Conservation (phyloP, 2,888 invertebrate species). For the Trissoscelio sp. region DNA sequence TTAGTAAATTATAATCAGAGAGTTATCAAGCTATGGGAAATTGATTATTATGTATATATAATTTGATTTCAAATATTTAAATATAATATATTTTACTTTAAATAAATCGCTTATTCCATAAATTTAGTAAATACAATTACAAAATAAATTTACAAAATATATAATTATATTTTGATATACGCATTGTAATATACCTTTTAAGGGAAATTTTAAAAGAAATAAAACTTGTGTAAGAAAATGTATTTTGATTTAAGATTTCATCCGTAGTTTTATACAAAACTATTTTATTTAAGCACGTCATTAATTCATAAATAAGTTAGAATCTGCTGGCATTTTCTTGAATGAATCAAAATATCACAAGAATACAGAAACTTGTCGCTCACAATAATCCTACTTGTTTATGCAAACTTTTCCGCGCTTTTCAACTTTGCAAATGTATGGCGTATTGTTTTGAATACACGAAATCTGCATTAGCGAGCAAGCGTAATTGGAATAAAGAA, state of each 20-base stretch:
- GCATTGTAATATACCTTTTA: conserved; percentile 6
- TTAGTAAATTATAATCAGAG: too few species aligned
- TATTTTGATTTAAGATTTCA: neutral
- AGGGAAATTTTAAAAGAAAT: neutral
- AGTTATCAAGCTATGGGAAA: too few species aligned
- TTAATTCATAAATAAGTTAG: neutral
- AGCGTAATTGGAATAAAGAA: neutral
- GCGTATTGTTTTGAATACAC: too few species aligned
- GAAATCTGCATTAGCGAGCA: too few species aligned
- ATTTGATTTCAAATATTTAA: neutral
- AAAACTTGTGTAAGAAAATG: conserved; percentile 4
- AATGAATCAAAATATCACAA: neutral
- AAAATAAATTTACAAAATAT: conserved; percentile 1
- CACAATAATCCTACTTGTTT: conserved; percentile 1
- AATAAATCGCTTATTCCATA: neutral
- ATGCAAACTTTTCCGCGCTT: neutral
- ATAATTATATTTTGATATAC: conserved; percentile 32
- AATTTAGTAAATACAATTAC: neutral
- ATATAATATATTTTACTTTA: conserved; percentile 14
- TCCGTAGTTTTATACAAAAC: too few species aligned
- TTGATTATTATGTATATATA: conserved; percentile 2
- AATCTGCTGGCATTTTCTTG: neutral
- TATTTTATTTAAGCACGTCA: too few species aligned
- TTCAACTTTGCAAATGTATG: neutral
- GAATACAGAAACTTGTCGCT: neutral